Conservation (phyloP, 2,113 vertebrate species). For the Natator depressus region DNA sequence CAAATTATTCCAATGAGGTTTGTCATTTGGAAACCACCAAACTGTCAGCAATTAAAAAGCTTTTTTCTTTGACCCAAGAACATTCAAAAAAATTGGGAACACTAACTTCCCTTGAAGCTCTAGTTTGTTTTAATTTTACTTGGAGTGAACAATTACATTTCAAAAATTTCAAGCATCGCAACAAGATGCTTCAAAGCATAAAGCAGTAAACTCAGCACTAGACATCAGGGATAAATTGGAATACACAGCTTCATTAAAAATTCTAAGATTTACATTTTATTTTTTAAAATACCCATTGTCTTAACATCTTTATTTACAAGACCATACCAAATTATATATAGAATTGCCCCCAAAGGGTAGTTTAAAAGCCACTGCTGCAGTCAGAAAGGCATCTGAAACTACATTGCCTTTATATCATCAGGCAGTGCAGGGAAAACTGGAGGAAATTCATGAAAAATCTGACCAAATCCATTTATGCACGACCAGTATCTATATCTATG, state of each 20-base stretch:
- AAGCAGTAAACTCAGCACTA: slow-evolving; percentile 36
- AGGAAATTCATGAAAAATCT: neutral
- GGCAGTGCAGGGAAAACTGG: neutral
- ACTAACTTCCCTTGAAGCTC: slow-evolving; percentile 71
- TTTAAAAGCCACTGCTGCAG: neutral
- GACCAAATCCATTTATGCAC: fast-evolving
- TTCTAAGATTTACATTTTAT: slow-evolving; percentile 39
- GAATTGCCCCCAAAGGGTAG: neutral
- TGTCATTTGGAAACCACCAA: slow-evolving; percentile 86
- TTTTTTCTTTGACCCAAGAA: slow-evolving; percentile 79
- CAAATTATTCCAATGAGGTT: slow-evolving; percentile 83
- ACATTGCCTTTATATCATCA: neutral
- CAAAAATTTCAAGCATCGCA: slow-evolving; percentile 65
- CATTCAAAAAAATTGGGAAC: slow-evolving; percentile 67
- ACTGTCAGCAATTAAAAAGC: slow-evolving; percentile 85
- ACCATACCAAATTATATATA: neutral
- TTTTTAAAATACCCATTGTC: neutral
- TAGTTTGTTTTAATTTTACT: slow-evolving; percentile 65
- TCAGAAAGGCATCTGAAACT: neutral
- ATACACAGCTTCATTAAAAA: slow-evolving; percentile 36
- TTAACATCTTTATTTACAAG: neutral
- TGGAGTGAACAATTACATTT: slow-evolving; percentile 55
- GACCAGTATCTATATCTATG: neutral
- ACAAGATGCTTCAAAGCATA: slow-evolving; percentile 64
- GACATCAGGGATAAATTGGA: slow-evolving; percentile 32